These are phyloP conservation scores for Nasonia oneida DNA, from an alignment of 2,888 invertebrate species.

Conservation along the genomic window DNA sequence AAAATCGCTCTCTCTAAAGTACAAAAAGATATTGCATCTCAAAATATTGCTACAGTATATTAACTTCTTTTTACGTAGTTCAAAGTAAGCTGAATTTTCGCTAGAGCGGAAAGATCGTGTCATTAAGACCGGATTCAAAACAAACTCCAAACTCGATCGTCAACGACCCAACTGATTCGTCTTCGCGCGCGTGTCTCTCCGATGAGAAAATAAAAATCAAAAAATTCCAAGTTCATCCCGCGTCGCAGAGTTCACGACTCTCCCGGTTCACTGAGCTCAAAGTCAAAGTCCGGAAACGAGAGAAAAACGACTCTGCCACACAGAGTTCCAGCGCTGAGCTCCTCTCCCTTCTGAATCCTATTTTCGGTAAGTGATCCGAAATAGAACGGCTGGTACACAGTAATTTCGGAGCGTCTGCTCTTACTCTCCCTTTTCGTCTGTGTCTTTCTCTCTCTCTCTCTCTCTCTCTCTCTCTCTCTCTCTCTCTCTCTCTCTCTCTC, in stretches of 20 bases:
- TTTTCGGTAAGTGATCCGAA: conserved; percentile 61
- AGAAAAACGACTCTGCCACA: not conserved
- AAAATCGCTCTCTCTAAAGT: not conserved
- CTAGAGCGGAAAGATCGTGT: not conserved
- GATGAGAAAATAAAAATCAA: not conserved
- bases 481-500: not conserved
- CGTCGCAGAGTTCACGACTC: not conserved
- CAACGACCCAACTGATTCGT: not conserved
- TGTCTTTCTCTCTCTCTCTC: not conserved
- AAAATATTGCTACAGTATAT: conserved; percentile 24
- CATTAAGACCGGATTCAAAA: conserved; percentile 17
- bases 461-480: not conserved
- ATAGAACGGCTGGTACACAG: conserved; percentile 43
- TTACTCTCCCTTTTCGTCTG: not conserved
- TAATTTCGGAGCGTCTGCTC: conserved; percentile 51
- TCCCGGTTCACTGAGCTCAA: conserved; percentile 36
- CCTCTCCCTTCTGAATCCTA: conserved; percentile 55
- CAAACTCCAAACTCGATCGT: conserved; percentile 16
- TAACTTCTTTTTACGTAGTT: not conserved
- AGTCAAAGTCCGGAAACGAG: conserved; percentile 34
- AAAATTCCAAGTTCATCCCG: conserved; percentile 11
- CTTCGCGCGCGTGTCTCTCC: not conserved
- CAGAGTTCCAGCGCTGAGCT: conserved; percentile 7
- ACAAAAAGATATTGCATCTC: conserved; percentile 16
- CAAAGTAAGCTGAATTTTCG: not conserved